phyloP scores from a whole-genome alignment of 2,113 vertebrate species.

The Oreochromis aureus region DNA sequence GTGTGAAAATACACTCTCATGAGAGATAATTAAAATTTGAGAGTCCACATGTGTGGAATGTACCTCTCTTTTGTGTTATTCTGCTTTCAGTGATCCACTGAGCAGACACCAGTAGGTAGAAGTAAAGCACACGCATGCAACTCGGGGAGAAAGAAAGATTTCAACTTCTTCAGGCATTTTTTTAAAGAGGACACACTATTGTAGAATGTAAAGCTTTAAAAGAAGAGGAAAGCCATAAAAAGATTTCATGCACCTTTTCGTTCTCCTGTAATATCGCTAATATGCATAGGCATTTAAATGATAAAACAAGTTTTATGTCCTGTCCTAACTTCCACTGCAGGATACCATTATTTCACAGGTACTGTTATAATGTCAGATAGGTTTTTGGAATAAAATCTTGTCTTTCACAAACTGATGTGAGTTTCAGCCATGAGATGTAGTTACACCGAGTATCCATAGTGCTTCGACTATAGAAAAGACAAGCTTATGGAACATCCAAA shows the following conservation, averaged over 20 bases:
- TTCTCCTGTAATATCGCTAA: neutral
- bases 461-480: neutral
- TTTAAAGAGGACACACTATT: neutral
- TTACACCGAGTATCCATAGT: neutral
- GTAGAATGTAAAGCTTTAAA: neutral
- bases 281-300: neutral
- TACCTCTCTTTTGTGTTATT: slow-evolving; percentile 37
- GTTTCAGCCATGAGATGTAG: neutral
- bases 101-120: slow-evolving; percentile 27
- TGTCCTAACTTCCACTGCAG: neutral
- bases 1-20: slow-evolving; percentile 45
- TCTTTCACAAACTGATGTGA: neutral
- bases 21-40: slow-evolving; percentile 69
- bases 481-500: neutral
- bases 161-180: neutral
- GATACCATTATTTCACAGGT: neutral
- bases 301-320: neutral
- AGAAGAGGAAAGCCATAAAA: neutral
- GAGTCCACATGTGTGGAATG: slow-evolving; percentile 23
- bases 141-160: neutral
- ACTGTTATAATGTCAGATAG: neutral
- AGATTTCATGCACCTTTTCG: neutral
- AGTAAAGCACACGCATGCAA: neutral
- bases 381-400: neutral
- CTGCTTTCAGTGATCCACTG: slow-evolving; percentile 39